These are phyloP conservation scores for Cisticola juncidis DNA, from an alignment of 2,113 vertebrate species.

Conservation along the genomic window DNA sequence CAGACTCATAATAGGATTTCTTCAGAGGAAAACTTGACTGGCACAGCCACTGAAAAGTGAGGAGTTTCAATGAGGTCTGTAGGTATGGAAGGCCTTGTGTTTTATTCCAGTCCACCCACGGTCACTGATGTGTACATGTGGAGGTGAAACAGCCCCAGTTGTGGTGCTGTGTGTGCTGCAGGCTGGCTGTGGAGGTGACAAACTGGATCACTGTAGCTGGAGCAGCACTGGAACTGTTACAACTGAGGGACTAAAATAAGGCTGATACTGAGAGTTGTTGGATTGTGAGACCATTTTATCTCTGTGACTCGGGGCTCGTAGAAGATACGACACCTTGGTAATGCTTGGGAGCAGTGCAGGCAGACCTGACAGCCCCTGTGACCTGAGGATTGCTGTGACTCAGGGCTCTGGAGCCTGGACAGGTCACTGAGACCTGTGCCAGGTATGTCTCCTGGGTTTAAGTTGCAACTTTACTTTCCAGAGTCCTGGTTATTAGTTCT, in stretches of 20 bases:
- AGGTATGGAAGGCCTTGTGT: too few relatives aligned
- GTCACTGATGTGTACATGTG: neutral
- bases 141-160: neutral
- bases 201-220: neutral
- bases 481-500: neutral
- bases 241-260: neutral
- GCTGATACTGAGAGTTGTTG: neutral
- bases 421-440: neutral
- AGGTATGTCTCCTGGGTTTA: accelerated
- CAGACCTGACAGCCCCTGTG: neutral
- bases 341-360: neutral
- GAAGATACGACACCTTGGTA: neutral
- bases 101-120: accelerated
- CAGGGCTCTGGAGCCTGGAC: neutral
- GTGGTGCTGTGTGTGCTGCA: neutral
- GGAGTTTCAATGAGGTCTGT: neutral
- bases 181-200: neutral
- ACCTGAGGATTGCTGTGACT: neutral
- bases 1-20: neutral
- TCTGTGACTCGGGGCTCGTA: neutral
- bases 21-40: neutral
- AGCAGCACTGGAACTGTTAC: neutral
- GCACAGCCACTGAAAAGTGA: neutral
- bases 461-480: neutral
- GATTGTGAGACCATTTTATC: neutral